A percentile compares a stretch with the other conserved stretches of the same genome.
Conservation (phyloP, 2,888 invertebrate species). For the Salticus scenicus region DNA sequence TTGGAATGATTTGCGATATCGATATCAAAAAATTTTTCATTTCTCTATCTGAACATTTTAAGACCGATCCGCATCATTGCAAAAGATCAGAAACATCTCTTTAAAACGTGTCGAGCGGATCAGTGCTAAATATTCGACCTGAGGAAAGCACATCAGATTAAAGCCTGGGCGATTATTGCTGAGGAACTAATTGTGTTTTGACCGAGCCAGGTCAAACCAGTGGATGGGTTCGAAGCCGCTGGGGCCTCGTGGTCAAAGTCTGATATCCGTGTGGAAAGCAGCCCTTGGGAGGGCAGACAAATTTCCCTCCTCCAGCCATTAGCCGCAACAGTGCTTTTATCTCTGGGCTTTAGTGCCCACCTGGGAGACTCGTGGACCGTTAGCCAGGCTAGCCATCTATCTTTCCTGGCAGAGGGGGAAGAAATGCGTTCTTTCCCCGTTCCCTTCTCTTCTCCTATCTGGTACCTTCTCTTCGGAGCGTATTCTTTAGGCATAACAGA, state of each 20-base stretch:
- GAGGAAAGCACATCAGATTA: conserved; percentile 24
- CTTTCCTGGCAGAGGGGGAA: conserved; percentile 54
- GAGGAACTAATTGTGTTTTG: conserved; percentile 67
- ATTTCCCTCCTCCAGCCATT: conserved; percentile 69
- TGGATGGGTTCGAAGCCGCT: conserved; percentile 52
- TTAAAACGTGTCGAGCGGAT: conserved; percentile 12
- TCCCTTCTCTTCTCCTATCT: conserved; percentile 47
- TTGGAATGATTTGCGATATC: too few relatives aligned
- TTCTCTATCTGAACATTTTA: too few relatives aligned
- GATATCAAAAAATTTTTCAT: too few relatives aligned
- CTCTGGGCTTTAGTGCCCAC: conserved; percentile 69
- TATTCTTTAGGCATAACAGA: conserved; percentile 69
- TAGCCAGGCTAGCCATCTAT: conserved; percentile 68
- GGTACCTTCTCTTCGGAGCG: conserved; percentile 38
- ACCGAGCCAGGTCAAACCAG: conserved; percentile 60
- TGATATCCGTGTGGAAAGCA: conserved; percentile 68
- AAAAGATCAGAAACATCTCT: too few relatives aligned
- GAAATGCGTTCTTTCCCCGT: not conserved
- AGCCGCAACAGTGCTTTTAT: conserved; percentile 71
- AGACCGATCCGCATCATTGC: too few relatives aligned
- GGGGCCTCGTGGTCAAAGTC: conserved; percentile 65
- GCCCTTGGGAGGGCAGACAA: conserved; percentile 69
- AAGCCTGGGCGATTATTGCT: conserved; percentile 56
- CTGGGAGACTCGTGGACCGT: conserved; percentile 68
- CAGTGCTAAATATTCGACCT: conserved; percentile 13